These are phyloP conservation scores for Ictidomys tridecemlineatus DNA, from an alignment of 2,113 vertebrate genomes.

Conservation along the genomic window DNA sequence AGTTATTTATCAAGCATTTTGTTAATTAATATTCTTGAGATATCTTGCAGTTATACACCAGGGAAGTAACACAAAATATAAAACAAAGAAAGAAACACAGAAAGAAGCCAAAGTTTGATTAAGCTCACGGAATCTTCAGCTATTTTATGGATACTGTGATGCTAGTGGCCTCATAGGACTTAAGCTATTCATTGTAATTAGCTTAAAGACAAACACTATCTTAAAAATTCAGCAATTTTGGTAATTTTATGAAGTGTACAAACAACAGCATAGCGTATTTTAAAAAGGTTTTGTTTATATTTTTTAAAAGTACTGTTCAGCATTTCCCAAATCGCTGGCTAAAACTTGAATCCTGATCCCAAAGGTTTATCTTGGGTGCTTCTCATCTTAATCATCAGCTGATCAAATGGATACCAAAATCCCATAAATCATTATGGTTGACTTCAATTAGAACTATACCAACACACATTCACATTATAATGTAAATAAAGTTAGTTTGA, in stretches of 20 bases:
- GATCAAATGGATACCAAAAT: background rate
- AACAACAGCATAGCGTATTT: background rate
- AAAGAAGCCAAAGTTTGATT: background rate
- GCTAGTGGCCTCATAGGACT: background rate
- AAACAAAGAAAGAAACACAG: background rate
- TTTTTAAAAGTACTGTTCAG: slow-evolving; percentile 36
- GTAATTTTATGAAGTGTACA: background rate
- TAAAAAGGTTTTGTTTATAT: background rate
- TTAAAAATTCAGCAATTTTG: background rate
- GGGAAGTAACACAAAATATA: background rate
- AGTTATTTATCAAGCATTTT: slow-evolving; percentile 30
- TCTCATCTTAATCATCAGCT: background rate
- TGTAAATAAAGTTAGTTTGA: background rate
- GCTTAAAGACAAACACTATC: background rate
- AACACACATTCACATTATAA: background rate
- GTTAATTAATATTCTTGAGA: background rate
- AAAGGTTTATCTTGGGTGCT: background rate
- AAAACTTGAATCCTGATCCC: background rate
- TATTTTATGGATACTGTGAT: background rate
- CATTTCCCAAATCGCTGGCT: background rate
- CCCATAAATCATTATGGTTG: background rate
- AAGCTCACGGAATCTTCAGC: background rate
- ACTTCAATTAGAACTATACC: background rate
- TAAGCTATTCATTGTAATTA: background rate
- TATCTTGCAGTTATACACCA: background rate